Evolutionary conservation across 2,113 vertebrate genomes (phyloP), one percentile per base, ranked within the genome.

Genomic region (Plecotus auritus): DNA sequence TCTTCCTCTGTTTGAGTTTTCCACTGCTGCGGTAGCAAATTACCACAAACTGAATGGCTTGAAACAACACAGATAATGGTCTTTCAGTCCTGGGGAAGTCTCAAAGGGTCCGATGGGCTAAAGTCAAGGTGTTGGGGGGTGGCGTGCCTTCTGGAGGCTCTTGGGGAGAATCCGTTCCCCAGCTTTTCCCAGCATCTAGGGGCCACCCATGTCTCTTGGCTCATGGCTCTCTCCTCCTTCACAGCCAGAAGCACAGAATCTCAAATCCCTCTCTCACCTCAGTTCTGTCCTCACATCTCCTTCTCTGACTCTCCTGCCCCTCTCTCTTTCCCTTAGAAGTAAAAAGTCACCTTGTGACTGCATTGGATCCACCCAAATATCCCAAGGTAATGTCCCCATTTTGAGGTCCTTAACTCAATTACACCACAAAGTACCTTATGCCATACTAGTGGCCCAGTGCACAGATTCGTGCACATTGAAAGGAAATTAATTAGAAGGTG

Each of bases 131-230:
- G 69, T 32, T 0, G 8, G 40, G 28, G 28, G 45, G 6, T 23
- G 4, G 2, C 0, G 0, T 2, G 35, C 22, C 42, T 30, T 14
- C 42, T 6, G 22, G 10, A 54, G 22, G 42, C 69, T 64, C 37
- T 2, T 9, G 9, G 61, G 17, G 16, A 28, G 18, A 16, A 20
- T 8, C 12, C 12, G 1, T 1, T 4, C 12, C 17, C 40, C 40
- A 9, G 40, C 30, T 10, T 37, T 59, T 9, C 40, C 23, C 54
- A 45, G 64, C 30, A 18, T 35, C 17, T 4, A 12, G 47, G n/a
- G 30, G 32, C 37, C 12, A 1, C 13, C 45, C 42, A 32, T 7
- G 0, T 23, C 35, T 32, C 73, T 7, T 20, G 11, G 23, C 35
- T 37, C 10, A 16, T 0, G 2, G 86, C 14, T 10, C 23, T 16